Evolutionary conservation across 2,888 invertebrate species (phyloP).

Genomic region (Andrena haemorrhoa): DNA sequence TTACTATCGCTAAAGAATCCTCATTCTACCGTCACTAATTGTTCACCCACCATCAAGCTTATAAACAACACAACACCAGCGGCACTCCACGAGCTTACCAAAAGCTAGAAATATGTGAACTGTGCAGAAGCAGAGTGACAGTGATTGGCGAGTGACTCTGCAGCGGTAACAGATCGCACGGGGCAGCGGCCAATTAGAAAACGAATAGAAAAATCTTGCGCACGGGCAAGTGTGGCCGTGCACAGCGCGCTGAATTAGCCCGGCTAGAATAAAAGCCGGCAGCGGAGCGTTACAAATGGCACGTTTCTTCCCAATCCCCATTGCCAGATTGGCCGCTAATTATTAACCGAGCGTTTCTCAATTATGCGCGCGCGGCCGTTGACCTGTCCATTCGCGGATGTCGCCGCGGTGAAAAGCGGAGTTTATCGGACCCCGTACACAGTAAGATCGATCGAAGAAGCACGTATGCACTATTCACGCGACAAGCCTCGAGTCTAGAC

Average conservation of each 20-base stretch:
- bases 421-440: constrained; percentile 37
- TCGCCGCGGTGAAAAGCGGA: constrained; percentile 50
- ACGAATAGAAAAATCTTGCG: constrained; percentile 6
- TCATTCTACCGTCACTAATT: no score
- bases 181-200: neutral
- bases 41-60: no score
- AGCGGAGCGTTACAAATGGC: constrained; percentile 48
- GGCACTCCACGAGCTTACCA: no score
- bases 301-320: constrained; percentile 48
- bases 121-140: neutral
- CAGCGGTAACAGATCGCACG: neutral
- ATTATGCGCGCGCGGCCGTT: constrained; percentile 45
- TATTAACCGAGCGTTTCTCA: constrained; percentile 49
- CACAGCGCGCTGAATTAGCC: constrained; percentile 36
- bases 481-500: constrained; percentile 36
- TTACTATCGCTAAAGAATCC: no score
- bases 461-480: constrained; percentile 31
- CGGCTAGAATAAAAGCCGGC: constrained; percentile 51
- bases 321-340: constrained; percentile 48
- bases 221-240: neutral
- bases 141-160: neutral
- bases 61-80: no score
- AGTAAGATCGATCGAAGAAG: constrained; percentile 47
- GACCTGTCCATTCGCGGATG: constrained; percentile 46
- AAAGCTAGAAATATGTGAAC: no score